phyloP scores from a whole-genome alignment of 2,113 vertebrate genomes.

The Otocyon megalotis region DNA sequence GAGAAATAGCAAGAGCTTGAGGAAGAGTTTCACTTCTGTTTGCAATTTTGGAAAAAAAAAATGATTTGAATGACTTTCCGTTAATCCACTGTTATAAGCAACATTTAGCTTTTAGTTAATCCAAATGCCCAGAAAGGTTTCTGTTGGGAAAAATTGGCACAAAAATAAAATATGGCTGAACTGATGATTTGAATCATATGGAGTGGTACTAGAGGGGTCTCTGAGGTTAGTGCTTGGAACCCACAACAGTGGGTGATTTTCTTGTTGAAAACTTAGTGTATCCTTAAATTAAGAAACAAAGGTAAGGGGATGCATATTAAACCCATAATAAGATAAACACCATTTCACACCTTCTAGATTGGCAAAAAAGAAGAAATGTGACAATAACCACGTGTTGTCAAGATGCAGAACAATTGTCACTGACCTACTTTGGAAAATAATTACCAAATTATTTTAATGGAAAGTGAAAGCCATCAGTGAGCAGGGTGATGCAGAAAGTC shows the following conservation, averaged over 20 bases:
- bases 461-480: neutral
- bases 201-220: neutral
- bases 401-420: neutral
- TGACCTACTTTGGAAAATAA: neutral
- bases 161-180: neutral
- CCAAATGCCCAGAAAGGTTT: neutral
- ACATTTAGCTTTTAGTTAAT: neutral
- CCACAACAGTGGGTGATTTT: neutral
- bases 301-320: neutral
- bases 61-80: neutral
- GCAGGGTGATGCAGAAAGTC: neutral
- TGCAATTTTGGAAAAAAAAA: conserved; percentile 7
- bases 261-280: neutral
- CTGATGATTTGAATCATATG: neutral
- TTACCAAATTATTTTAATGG: neutral
- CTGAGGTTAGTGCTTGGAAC: neutral
- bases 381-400: neutral
- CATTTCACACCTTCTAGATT: neutral
- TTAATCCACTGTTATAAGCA: neutral
- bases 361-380: neutral
- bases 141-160: neutral
- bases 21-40: conserved; percentile 16
- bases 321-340: neutral
- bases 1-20: neutral
- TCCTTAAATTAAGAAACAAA: conserved; percentile 38